Evolutionary conservation across 2,888 invertebrate genomes (phyloP).

Genomic region (Trilocha varians): DNA sequence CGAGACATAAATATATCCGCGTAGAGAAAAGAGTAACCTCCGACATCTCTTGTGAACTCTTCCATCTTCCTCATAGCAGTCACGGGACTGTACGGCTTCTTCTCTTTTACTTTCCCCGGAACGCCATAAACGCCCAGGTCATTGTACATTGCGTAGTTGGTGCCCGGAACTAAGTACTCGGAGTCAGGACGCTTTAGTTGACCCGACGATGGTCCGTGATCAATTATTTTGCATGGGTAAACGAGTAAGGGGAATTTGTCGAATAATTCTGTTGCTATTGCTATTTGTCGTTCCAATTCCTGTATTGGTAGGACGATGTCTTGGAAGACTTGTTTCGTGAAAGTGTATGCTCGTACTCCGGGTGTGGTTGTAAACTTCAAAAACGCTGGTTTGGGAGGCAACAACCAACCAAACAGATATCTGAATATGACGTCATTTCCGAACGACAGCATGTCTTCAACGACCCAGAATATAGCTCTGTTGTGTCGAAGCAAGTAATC

Average conservation of each 20-base stretch:
- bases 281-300: slow-evolving; percentile 77
- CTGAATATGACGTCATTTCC: slow-evolving; percentile 78
- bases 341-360: slow-evolving; percentile 78
- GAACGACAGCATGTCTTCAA: slow-evolving; percentile 80
- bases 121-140: slow-evolving; percentile 81
- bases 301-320: slow-evolving; percentile 79
- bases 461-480: slow-evolving; percentile 81
- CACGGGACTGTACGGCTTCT: slow-evolving; percentile 76
- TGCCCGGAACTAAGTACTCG: slow-evolving; percentile 75
- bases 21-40: slow-evolving; percentile 79
- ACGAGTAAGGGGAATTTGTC: slow-evolving; percentile 79
- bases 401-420: slow-evolving; percentile 76
- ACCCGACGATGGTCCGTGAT: slow-evolving; percentile 74
- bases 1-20: slow-evolving; percentile 80
- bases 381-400: slow-evolving; percentile 81
- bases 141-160: slow-evolving; percentile 80
- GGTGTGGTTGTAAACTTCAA: slow-evolving; percentile 81
- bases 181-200: slow-evolving; percentile 70
- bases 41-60: slow-evolving; percentile 77
- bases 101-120: slow-evolving; percentile 75
- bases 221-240: slow-evolving; percentile 78
- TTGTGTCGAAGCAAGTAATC: slow-evolving; percentile 79
- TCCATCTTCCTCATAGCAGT: slow-evolving; percentile 79
- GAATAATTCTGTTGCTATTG: slow-evolving; percentile 73
- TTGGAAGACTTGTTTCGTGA: slow-evolving; percentile 81